Percentiles rank a stretch among this genome's conserved stretches.
These are phyloP conservation scores for Drosophila pseudotalamancana DNA, from an alignment of 2,888 invertebrate genomes.

Conservation along the genomic window DNA sequence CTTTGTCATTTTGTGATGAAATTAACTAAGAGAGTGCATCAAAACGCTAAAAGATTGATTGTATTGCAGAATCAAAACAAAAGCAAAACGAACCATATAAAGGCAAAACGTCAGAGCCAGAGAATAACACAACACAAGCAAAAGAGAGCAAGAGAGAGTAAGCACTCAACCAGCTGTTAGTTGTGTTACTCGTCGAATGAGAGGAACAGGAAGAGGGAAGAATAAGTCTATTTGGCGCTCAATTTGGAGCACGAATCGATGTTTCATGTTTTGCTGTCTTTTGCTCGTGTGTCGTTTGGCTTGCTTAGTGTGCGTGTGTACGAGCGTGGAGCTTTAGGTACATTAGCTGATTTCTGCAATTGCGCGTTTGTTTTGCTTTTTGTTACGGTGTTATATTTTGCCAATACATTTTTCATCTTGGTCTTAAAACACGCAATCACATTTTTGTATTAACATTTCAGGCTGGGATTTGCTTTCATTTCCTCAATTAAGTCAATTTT, in stretches of 20 bases:
- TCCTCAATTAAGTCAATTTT: slow-evolving; percentile 52
- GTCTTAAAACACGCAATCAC: slow-evolving; percentile 62
- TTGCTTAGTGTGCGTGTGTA: too few species aligned
- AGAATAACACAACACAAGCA: slow-evolving; percentile 15
- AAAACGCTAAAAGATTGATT: slow-evolving; percentile 13
- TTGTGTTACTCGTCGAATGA: slow-evolving; percentile 22
- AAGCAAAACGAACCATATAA: slow-evolving; percentile 62
- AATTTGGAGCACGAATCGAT: too few species aligned
- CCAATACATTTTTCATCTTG: too few species aligned
- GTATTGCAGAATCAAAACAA: slow-evolving; percentile 51
- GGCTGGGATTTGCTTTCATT: slow-evolving; percentile 53
- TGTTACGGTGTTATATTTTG: too few species aligned
- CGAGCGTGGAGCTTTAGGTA: too few species aligned
- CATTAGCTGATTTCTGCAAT: too few species aligned
- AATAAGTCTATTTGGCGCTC: slow-evolving; percentile 35
- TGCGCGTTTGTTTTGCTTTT: too few species aligned
- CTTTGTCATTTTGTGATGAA: background rate
- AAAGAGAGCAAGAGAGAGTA: slow-evolving; percentile 20
- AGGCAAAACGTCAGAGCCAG: slow-evolving; percentile 46
- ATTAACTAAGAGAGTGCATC: slow-evolving; percentile 27
- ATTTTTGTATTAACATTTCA: slow-evolving; percentile 40
- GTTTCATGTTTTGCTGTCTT: too few species aligned
- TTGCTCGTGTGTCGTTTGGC: too few species aligned
- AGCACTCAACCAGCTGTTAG: slow-evolving; percentile 47
- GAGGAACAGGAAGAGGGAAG: slow-evolving; percentile 16